These are phyloP conservation scores for Vidua macroura DNA, from an alignment of 2,113 vertebrate species.

Conservation along the genomic window DNA sequence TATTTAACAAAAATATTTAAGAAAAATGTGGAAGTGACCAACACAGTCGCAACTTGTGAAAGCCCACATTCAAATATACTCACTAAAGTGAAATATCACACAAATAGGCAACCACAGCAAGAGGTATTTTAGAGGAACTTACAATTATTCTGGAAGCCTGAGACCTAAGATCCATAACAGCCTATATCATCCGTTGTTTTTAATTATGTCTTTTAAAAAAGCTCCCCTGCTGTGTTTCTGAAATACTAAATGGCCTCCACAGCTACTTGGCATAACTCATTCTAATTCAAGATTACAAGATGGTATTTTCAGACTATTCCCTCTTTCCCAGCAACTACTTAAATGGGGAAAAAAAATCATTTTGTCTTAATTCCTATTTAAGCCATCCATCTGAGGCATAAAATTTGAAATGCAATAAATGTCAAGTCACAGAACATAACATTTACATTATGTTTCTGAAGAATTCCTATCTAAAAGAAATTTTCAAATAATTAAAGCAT, in stretches of 20 bases:
- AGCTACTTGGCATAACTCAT: constrained; percentile 70
- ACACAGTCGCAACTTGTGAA: not conserved
- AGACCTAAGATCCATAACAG: constrained; percentile 66
- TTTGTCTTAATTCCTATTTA: constrained; percentile 16
- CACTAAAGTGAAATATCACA: constrained; percentile 14
- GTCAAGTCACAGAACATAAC: not conserved
- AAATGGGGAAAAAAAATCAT: not conserved
- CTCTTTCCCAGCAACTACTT: constrained; percentile 49
- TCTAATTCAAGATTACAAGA: constrained; percentile 72
- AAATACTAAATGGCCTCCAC: constrained; percentile 73
- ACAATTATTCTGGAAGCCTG: constrained; percentile 68
- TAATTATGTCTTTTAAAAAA: constrained; percentile 77
- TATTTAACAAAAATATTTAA: not conserved
- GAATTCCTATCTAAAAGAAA: not conserved
- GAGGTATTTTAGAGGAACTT: constrained; percentile 46
- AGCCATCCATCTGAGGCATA: not conserved
- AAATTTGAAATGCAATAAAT: constrained; percentile 3
- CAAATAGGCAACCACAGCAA: constrained; percentile 24
- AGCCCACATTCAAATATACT: not conserved
- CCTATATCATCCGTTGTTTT: constrained; percentile 70
- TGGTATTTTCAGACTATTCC: constrained; percentile 62
- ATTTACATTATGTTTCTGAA: not conserved
- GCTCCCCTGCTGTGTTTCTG: constrained; percentile 72
- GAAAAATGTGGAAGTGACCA: not conserved
- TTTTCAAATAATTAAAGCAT: not conserved